Base-by-base conservation (phyloP, 1,140 invertebrate genomes). In the Drosophila trapezifrons region DNA sequence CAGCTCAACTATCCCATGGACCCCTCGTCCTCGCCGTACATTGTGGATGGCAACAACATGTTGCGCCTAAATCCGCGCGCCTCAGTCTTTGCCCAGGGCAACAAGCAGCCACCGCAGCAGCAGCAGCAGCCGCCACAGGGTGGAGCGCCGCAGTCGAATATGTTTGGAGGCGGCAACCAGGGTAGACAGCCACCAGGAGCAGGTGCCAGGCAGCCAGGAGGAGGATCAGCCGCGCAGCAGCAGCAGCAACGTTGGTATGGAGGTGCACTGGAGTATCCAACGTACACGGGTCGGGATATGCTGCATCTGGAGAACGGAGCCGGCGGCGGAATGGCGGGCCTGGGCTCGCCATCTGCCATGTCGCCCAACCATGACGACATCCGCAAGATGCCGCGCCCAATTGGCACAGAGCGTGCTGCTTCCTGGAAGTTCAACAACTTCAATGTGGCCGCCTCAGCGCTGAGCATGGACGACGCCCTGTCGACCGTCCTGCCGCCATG, bases 331-430 rank as follows among this genome's bases (percentile, higher is more conserved):
- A 66, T 86, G 76, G 78, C 76, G n/a, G 83, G 69, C 38, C 46
- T 87, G 29, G 73, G 77, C 20, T 92, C 91, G 37, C 94, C 95
- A 46, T 94, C 95, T n/a, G 93, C 94, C 27, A 94, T 95, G 93
- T 95, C 94, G 40, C 94, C 94, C 1, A 94, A 93, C 49, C 92
- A 92, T 47, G 84, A 94, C 62, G 95, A 96, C 81, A 95, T 96
- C 77, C 93, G 95, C 42, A 96, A 96, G 84, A 94, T 95, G 75
- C 95, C 95, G 29, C 94, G 95, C 8, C 96, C 96, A 18, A 96
- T 96, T 80, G 96, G 96, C 76, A 96, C 95, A 0, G 95, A 96
- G 91, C 93, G 95, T 80, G 82, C 95, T n/a, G 94, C 95, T 2
- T 93, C 94, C 9, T 95, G 95, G 94, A 96, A 96, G 60, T 91